Percentiles rank a stretch among this genome's conserved stretches.
These are phyloP conservation scores for Steatocranus sp. DNA, from an alignment of 2,797 vertebrate genomes.

Conservation along the genomic window DNA sequence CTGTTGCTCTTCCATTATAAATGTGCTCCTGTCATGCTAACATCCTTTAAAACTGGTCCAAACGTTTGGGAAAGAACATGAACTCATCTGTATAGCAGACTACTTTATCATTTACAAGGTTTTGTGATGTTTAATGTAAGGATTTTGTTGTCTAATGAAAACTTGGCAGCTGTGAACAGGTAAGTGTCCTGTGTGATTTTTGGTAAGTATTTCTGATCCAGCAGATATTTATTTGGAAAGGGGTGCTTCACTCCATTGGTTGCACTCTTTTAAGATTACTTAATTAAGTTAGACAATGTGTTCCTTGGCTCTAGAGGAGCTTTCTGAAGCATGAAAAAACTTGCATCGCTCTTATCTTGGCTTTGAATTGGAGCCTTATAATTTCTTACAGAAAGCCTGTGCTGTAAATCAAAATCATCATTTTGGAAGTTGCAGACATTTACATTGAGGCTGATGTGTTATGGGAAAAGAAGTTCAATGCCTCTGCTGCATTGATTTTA, in stretches of 20 bases:
- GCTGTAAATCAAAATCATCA: background rate
- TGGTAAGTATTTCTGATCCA: conserved; percentile 59
- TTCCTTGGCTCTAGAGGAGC: background rate
- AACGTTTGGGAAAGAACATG: conserved; percentile 10
- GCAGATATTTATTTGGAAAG: background rate
- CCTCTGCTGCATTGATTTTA: background rate
- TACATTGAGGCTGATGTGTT: background rate
- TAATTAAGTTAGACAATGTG: background rate
- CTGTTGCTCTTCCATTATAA: conserved; percentile 24
- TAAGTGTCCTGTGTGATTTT: conserved; percentile 55
- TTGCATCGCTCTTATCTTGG: background rate
- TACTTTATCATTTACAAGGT: conserved; percentile 18
- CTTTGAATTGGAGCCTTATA: background rate
- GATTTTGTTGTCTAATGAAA: conserved; percentile 34
- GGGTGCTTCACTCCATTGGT: background rate
- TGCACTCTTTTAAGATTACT: background rate
- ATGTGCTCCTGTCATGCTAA: conserved; percentile 47
- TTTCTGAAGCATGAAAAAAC: background rate
- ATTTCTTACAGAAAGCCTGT: background rate
- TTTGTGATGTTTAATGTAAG: conserved; percentile 32
- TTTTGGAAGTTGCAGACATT: background rate
- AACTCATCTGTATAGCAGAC: conserved; percentile 28
- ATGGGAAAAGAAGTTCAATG: background rate
- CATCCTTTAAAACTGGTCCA: conserved; percentile 12
- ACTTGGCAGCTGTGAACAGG: conserved; percentile 53